Evolutionary conservation across 2,113 vertebrate species (phyloP), one percentile per base, ranked within the genome.

Genomic region (Dissostichus mawsoni): DNA sequence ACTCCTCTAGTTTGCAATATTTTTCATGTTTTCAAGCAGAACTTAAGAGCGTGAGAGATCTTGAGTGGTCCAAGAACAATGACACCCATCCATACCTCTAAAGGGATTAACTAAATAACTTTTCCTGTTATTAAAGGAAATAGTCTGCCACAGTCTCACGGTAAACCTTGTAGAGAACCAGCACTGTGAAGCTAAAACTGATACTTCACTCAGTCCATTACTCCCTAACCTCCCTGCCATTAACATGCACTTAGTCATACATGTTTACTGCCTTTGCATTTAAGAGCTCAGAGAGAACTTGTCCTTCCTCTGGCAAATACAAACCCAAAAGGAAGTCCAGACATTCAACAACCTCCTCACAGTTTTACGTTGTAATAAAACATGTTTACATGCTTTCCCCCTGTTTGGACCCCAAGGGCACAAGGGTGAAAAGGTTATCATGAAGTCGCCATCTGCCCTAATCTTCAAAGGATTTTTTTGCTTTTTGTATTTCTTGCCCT

Each of bases 351-450:
- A 92, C 89, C 90, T 92, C 89, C 84, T 88, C 61, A 11, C 81
- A 92, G 91, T 87, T 92, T 96, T 94, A 95, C 94, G 91, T 71
- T 71, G 80, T 88, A 83, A 91, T 95, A 94, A 96, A 95, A 93
- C 88, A 94, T 94, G 93, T 94, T 95, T 94, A 94, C 93, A 93
- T 93, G 85, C 86, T 81, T 86, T 91, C 83, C 61, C 74, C 86
- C 78, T 80, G 63, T 82, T 79, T 74, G 83, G 75, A 81, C 83
- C 89, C 74, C 41, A 68, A 89, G 86, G 92, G 84, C 59, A 68
- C n/a, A 74, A 53, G 82, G 89, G 94, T 93, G 89, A 92, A 93
- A 84, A 94, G 94, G 94, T 95, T 94, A 95, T 94, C 93, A 89
- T 23, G 66, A 73, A 81, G 72, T 73, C 69, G 55, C 73, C 87